Conservation (phyloP, 2,113 vertebrate genomes). For the Zeus faber region DNA sequence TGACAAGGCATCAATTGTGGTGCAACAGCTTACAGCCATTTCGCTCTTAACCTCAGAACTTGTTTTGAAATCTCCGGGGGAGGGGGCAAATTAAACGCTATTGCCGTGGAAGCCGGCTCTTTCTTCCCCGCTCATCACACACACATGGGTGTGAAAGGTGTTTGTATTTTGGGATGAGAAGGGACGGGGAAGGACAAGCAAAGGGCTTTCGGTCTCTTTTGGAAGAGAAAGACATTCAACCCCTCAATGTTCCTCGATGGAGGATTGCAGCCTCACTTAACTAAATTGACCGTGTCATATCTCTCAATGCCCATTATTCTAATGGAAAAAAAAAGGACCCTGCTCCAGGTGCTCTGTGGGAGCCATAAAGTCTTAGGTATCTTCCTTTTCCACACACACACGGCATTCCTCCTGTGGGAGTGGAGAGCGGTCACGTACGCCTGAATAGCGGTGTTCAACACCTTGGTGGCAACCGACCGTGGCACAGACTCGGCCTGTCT, state of each 20-base stretch:
- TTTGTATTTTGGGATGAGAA: slow-evolving; percentile 3
- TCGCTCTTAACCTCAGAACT: slow-evolving; percentile 50
- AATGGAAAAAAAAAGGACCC: slow-evolving; percentile 31
- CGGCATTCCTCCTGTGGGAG: slow-evolving; percentile 52
- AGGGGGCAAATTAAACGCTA: slow-evolving; percentile 62
- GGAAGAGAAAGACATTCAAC: slow-evolving; percentile 16
- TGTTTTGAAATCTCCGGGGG: slow-evolving; percentile 55
- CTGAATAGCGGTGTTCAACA: slow-evolving; percentile 47
- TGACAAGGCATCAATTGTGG: slow-evolving; percentile 46
- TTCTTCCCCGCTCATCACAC: slow-evolving; percentile 11
- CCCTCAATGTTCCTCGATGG: slow-evolving; percentile 29
- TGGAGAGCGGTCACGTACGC: slow-evolving; percentile 37
- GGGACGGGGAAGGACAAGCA: too few relatives aligned
- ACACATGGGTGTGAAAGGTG: slow-evolving; percentile 21
- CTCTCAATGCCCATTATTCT: slow-evolving; percentile 65
- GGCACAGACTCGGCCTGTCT: slow-evolving; percentile 10
- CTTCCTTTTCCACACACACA: slow-evolving; percentile 14
- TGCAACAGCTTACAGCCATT: slow-evolving; percentile 57
- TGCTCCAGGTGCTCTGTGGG: slow-evolving; percentile 32
- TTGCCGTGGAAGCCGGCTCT: slow-evolving; percentile 37
- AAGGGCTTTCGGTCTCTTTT: slow-evolving; percentile 16
- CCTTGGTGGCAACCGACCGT: slow-evolving; percentile 19
- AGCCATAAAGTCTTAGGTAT: slow-evolving; percentile 25
- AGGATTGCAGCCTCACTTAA: slow-evolving; percentile 52
- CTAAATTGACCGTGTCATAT: slow-evolving; percentile 70